These are phyloP conservation scores for Drosophila neotestacea DNA, from an alignment of 2,888 invertebrate species.

Conservation along the genomic window DNA sequence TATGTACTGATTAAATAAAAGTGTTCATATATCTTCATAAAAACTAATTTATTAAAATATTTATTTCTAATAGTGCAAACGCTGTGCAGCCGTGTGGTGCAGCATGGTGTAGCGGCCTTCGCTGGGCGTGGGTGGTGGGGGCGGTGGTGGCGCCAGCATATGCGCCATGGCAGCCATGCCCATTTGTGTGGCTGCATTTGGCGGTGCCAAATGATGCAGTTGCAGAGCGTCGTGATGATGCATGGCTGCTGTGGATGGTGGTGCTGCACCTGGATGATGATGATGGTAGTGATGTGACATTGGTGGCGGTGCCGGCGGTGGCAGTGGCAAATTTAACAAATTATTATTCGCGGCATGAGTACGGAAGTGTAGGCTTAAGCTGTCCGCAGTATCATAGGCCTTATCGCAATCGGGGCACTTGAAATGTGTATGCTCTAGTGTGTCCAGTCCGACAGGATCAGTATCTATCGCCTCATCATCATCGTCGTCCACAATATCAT, in stretches of 20 bases:
- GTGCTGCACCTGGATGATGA: conserved; percentile 64
- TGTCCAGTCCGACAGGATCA: conserved; percentile 66
- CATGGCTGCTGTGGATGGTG: conserved; percentile 59
- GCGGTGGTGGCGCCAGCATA: conserved; percentile 80
- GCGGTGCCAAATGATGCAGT: conserved; percentile 68
- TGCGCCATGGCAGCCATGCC: conserved; percentile 82
- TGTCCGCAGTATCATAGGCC: conserved; percentile 83
- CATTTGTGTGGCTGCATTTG: conserved; percentile 78
- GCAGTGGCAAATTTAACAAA: conserved; percentile 75
- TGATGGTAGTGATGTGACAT: conserved; percentile 68
- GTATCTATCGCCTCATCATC: conserved; percentile 71
- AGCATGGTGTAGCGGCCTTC: conserved; percentile 83
- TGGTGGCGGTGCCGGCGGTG: conserved; percentile 59
- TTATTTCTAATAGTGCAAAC: conserved; percentile 80
- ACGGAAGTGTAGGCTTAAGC: conserved; percentile 84
- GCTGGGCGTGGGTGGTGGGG: conserved; percentile 82
- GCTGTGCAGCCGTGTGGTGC: conserved; percentile 81
- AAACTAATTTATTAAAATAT: conserved; percentile 3
- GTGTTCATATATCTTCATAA: conserved; percentile 58
- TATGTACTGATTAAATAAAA: conserved; percentile 53
- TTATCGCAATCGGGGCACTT: conserved; percentile 85
- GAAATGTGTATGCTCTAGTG: conserved; percentile 74
- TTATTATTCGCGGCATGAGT: conserved; percentile 80
- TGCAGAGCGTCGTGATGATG: conserved; percentile 68
- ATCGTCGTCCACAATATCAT: conserved; percentile 76